phyloP scores from a whole-genome alignment of 2,888 invertebrate species.

The Cosmia pyralina region DNA sequence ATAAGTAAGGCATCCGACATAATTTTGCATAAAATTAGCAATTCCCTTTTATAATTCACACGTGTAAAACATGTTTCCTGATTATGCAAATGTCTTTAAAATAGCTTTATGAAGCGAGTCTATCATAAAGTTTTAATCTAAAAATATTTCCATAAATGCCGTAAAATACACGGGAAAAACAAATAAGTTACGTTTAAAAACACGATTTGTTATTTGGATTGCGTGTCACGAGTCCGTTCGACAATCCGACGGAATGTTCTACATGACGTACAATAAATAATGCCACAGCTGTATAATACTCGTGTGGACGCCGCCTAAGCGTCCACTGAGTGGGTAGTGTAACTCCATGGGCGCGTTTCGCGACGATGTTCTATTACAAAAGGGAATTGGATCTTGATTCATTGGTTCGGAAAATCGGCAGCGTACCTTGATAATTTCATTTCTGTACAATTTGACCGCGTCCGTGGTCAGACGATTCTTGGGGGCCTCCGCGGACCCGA shows the following conservation, averaged over 20 bases:
- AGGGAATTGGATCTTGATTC: conserved; percentile 91
- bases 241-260: conserved; percentile 73
- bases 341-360: conserved; percentile 87
- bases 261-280: conserved; percentile 72
- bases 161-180: conserved; percentile 65
- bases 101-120: conserved; percentile 45
- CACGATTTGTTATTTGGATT: conserved; percentile 71
- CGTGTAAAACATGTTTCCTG: conserved; percentile 37
- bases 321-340: conserved; percentile 87
- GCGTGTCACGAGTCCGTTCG: conserved; percentile 75
- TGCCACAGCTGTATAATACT: conserved; percentile 63
- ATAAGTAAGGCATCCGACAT: conserved; percentile 22
- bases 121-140: conserved; percentile 52
- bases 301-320: conserved; percentile 80
- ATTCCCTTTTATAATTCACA: conserved; percentile 37
- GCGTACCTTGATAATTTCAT: conserved; percentile 91
- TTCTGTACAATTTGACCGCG: conserved; percentile 91
- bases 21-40: conserved; percentile 27
- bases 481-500: conserved; percentile 86
- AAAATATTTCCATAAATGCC: conserved; percentile 56
- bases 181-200: conserved; percentile 69
- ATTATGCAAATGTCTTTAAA: conserved; percentile 48
- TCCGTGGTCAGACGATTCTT: conserved; percentile 89
- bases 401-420: conserved; percentile 91
- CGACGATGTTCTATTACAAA: conserved; percentile 91